Conservation (phyloP, 2,888 invertebrate genomes). For the Andrena hattorfiana region DNA sequence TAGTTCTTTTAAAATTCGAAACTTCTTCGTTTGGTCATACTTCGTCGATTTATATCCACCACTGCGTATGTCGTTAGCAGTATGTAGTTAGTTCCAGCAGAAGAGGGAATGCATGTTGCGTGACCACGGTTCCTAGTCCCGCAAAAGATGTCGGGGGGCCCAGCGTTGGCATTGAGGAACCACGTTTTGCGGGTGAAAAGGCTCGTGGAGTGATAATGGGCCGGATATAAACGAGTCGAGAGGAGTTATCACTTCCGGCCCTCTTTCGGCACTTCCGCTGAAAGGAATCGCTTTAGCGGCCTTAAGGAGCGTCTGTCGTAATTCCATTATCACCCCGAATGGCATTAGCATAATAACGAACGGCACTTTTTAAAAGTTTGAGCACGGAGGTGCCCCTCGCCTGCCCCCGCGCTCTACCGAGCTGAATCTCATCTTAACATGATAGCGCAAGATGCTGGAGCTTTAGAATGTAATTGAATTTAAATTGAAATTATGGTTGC, state of each 20-base stretch:
- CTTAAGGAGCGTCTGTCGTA: constrained; percentile 70
- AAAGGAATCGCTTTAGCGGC: constrained; percentile 60
- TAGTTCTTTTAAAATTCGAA: too few relatives aligned
- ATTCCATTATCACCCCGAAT: constrained; percentile 78
- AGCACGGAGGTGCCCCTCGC: constrained; percentile 36
- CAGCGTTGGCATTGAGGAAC: neutral
- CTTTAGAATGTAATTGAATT: constrained; percentile 58
- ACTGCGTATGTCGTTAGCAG: neutral
- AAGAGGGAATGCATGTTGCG: constrained; percentile 6
- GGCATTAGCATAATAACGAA: constrained; percentile 77
- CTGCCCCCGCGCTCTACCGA: neutral
- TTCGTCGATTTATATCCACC: neutral
- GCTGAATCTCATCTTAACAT: constrained; percentile 37
- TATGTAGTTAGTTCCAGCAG: neutral
- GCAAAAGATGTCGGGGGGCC: neutral
- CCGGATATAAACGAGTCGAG: constrained; percentile 49
- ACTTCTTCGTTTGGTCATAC: too few relatives aligned
- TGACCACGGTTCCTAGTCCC: neutral
- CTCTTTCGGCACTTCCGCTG: constrained; percentile 58
- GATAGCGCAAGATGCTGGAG: constrained; percentile 43
- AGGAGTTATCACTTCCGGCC: constrained; percentile 64
- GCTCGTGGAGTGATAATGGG: constrained; percentile 51
- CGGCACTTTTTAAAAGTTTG: constrained; percentile 63
- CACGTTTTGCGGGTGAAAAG: constrained; percentile 43
- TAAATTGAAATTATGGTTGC: constrained; percentile 50